Base-by-base conservation (phyloP, 2,888 invertebrate genomes). In the Bedellia somnulentella region DNA sequence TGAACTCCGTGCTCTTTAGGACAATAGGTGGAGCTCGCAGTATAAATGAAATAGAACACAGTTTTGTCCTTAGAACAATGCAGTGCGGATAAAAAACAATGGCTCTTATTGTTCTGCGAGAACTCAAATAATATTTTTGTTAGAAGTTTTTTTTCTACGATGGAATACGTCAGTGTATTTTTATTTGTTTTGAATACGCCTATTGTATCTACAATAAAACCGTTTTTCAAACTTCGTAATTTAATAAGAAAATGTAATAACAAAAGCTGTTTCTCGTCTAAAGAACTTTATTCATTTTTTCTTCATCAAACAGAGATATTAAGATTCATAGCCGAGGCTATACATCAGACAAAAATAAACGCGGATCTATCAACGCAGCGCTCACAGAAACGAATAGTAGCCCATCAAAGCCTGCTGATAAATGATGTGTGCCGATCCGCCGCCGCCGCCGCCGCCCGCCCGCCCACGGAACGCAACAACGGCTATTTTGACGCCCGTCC, bases 21-120 rank as follows among this genome's bases (percentile, higher is more conserved):
- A 64, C 67, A 67, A 64, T 52, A 45, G 50, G 48, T 48, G 53
- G 52, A 52, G 44, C 47, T 43, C 43, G 44, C 44, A 41, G 44
- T 49, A 52, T 52, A 46, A 54, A 51, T 52, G 47, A 52, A 51
- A 50, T 50, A 50, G 47, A 47, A 55, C 45, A 46, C 47, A 51
- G 49, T 48, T 49, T 51, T 35, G 33, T 38, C 30, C 35, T 27
- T 27, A 15, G 26, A 38, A 37, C 38, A 39, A 41, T 40, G 41
- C 37, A 33, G 10, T 17, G 25, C 21, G 26, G 36, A 24, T 35
- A 18, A 31, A 43, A 38, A 42, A 39, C 35, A 39, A 33, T 30
- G 34, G 22, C 29, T 31, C 37, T 33, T 38, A 38, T 38, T 34
- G 32, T 35, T 33, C 32, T n/a, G n/a, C n/a, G n/a, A n/a, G n/a